Percentiles rank a stretch among this genome's conserved stretches.
Evolutionary conservation across 2,797 vertebrate genomes (phyloP).

Genomic region (Enteromius mattozi): DNA sequence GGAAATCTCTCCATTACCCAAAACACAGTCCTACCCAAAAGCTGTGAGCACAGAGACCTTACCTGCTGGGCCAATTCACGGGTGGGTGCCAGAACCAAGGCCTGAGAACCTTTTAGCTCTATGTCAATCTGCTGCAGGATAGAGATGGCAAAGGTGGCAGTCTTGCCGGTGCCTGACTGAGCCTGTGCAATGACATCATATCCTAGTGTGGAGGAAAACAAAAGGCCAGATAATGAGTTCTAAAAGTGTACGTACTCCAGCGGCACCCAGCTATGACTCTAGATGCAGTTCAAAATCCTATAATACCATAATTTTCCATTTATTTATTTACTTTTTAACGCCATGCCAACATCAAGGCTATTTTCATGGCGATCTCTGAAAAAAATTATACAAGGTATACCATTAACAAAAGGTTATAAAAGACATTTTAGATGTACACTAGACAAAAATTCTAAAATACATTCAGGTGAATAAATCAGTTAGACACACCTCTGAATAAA

Average conservation of each 20-base stretch:
- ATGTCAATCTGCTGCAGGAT: slow-evolving; percentile 83
- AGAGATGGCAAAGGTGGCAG: slow-evolving; percentile 84
- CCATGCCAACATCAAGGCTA: too few relatives aligned
- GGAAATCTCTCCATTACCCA: not conserved
- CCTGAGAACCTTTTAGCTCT: slow-evolving; percentile 81
- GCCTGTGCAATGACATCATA: slow-evolving; percentile 87
- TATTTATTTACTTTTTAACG: too few relatives aligned
- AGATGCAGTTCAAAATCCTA: not conserved
- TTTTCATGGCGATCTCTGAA: too few relatives aligned
- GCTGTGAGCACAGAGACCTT: not conserved
- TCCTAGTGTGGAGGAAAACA: slow-evolving; percentile 65
- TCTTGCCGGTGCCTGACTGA: slow-evolving; percentile 85
- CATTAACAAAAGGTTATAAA: too few relatives aligned
- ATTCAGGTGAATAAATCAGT: too few relatives aligned
- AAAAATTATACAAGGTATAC: too few relatives aligned
- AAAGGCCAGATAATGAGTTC: not conserved
- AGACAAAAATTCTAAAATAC: too few relatives aligned
- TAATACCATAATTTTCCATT: not conserved
- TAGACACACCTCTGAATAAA: too few relatives aligned
- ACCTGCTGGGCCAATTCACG: slow-evolving; percentile 84
- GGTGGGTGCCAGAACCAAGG: slow-evolving; percentile 82
- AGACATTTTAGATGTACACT: too few relatives aligned
- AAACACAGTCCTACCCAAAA: not conserved
- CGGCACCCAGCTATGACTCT: not conserved
- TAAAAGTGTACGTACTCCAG: not conserved